Conservation (phyloP, 2,113 vertebrate species). For the Indicator maculatus region DNA sequence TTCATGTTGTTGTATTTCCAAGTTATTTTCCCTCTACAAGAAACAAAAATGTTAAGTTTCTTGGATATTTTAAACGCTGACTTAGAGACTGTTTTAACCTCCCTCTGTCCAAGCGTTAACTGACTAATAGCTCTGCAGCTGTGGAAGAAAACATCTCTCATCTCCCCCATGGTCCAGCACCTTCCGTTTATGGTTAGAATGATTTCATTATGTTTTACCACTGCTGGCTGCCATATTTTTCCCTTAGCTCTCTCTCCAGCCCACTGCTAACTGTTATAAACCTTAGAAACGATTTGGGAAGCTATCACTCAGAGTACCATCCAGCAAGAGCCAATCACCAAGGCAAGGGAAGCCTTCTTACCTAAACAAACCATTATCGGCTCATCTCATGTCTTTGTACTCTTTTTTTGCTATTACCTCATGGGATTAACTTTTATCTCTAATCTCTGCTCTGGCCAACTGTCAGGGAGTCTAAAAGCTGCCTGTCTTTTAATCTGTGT, state of each 20-base stretch:
- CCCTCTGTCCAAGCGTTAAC: constrained; percentile 47
- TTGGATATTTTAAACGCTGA: constrained; percentile 24
- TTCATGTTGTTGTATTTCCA: not conserved
- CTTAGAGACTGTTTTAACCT: constrained; percentile 27
- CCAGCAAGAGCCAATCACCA: constrained; percentile 30
- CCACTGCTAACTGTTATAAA: constrained; percentile 6
- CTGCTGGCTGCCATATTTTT: constrained; percentile 34
- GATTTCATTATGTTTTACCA: constrained; percentile 58
- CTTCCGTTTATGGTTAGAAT: constrained; percentile 61
- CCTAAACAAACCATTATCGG: constrained; percentile 65
- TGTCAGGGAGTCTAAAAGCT: constrained; percentile 67
- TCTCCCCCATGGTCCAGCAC: constrained; percentile 44
- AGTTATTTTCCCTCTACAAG: constrained; percentile 58
- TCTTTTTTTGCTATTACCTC: constrained; percentile 71
- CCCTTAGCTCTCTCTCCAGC: not conserved
- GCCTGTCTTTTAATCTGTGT: constrained; percentile 67
- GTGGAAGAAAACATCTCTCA: constrained; percentile 64
- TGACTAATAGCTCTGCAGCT: constrained; percentile 64
- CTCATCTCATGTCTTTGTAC: constrained; percentile 72
- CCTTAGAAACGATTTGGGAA: constrained; percentile 54
- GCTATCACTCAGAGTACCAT: constrained; percentile 31
- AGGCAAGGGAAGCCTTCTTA: constrained; percentile 50
- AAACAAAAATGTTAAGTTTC: constrained; percentile 31
- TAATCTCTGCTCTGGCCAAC: constrained; percentile 72
- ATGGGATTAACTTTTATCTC: constrained; percentile 69